Evolutionary conservation across 1,140 invertebrate genomes (phyloP).

Genomic region (Drosophila trapezifrons): DNA sequence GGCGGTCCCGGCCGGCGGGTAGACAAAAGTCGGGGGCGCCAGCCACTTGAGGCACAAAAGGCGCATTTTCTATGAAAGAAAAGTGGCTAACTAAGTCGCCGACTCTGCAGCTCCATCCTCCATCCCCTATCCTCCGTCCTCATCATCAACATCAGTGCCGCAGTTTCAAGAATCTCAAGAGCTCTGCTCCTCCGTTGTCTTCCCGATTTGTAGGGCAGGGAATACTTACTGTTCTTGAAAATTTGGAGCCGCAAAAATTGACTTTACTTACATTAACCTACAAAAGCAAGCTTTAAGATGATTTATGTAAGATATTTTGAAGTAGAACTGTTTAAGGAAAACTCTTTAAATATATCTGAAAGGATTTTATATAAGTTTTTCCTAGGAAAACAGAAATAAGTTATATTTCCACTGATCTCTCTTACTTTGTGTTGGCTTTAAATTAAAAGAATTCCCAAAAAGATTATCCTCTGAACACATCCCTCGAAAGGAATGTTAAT

Average conservation of each 20-base stretch:
- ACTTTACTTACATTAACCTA: conserved; percentile 21
- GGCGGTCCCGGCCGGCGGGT: conserved; percentile 10
- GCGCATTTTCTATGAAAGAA: conserved; percentile 75
- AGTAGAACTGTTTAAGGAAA: not conserved
- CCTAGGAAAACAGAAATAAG: too few species aligned
- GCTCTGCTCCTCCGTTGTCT: conserved; percentile 25
- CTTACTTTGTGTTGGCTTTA: not conserved
- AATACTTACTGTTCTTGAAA: conserved; percentile 45
- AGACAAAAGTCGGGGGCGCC: conserved; percentile 29
- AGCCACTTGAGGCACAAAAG: conserved; percentile 70
- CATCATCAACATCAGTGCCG: conserved; percentile 34
- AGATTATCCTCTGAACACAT: not conserved
- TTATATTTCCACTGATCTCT: not conserved
- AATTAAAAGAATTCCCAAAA: not conserved
- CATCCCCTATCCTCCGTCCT: not conserved
- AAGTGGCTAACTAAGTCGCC: conserved; percentile 78
- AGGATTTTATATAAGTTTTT: too few species aligned
- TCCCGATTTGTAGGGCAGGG: conserved; percentile 44
- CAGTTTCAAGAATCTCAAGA: conserved; percentile 47
- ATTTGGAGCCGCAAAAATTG: conserved; percentile 34
- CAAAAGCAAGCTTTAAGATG: not conserved
- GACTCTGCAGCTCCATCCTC: conserved; percentile 27
- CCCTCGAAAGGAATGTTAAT: not conserved
- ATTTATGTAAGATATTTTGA: not conserved
- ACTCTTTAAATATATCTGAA: too few species aligned